A percentile compares a stretch with the other conserved stretches of the same genome.
Conservation (phyloP, 2,113 vertebrate genomes). For the Apodemus speciosus region DNA sequence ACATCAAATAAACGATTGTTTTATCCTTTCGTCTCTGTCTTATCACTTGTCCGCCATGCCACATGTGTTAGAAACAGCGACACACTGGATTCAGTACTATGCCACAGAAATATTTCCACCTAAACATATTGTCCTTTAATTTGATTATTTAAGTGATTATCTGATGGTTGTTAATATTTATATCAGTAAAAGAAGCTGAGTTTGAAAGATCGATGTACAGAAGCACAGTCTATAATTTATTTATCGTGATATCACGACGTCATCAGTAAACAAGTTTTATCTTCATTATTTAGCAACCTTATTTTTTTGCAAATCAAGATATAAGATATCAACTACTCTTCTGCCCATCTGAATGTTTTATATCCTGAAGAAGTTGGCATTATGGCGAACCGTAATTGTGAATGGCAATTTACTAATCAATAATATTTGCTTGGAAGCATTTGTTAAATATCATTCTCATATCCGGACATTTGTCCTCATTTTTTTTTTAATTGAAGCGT, state of each 20-base stretch:
- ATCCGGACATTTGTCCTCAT: slow-evolving; percentile 35
- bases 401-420: slow-evolving; percentile 39
- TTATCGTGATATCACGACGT: neutral
- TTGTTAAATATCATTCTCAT: neutral
- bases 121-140: neutral
- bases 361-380: slow-evolving; percentile 7
- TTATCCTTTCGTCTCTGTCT: neutral
- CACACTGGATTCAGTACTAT: neutral
- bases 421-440: slow-evolving; percentile 8
- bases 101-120: neutral
- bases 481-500: neutral
- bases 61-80: neutral
- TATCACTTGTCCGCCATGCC: neutral
- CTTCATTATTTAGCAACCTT: slow-evolving; percentile 12
- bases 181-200: neutral
- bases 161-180: neutral
- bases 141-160: neutral
- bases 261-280: neutral
- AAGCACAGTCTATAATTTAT: neutral
- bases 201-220: neutral
- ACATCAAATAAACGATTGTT: neutral
- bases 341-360: neutral
- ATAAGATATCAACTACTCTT: neutral
- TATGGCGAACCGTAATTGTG: neutral
- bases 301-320: neutral